Conservation (phyloP, 2,888 invertebrate species). For the Serrognathus titanus region DNA sequence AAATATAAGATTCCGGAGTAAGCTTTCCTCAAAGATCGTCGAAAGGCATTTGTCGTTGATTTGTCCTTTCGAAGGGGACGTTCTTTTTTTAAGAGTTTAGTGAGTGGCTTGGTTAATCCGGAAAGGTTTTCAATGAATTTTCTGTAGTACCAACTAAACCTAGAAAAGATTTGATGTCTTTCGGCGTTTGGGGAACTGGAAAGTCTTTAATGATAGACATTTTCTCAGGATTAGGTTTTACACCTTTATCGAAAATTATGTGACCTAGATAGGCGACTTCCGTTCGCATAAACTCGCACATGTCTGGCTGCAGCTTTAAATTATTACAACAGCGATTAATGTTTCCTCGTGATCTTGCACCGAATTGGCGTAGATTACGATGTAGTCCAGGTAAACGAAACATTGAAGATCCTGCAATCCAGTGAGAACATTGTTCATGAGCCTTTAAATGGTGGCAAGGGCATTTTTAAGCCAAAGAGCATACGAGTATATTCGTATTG, state of each 20-base stretch:
- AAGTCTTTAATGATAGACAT: constrained; percentile 23
- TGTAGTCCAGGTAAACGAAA: too few species aligned
- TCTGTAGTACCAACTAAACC: constrained; percentile 35
- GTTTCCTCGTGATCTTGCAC: constrained; percentile 24
- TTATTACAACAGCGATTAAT: constrained; percentile 27
- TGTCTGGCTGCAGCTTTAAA: constrained; percentile 27
- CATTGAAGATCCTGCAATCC: too few species aligned
- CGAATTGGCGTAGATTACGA: too few species aligned
- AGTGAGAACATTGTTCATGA: too few species aligned
- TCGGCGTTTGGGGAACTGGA: constrained; percentile 20
- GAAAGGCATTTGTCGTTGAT: not conserved
- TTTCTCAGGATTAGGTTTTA: constrained; percentile 27
- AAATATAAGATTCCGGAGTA: constrained; percentile 8
- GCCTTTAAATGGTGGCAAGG: too few species aligned
- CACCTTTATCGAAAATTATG: constrained; percentile 29
- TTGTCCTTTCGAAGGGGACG: constrained; percentile 4
- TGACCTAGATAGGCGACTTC: constrained; percentile 32
- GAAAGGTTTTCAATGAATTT: constrained; percentile 34
- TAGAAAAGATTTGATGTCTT: constrained; percentile 29
- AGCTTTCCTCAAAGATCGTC: constrained; percentile 6
- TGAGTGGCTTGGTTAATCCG: constrained; percentile 15
- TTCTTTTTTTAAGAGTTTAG: constrained; percentile 14
- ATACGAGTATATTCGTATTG: too few species aligned
- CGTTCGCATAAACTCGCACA: constrained; percentile 29
- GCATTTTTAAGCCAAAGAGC: too few species aligned